Evolutionary conservation across 2,888 invertebrate species (phyloP).

Genomic region (Hofmannophila pseudospretella): DNA sequence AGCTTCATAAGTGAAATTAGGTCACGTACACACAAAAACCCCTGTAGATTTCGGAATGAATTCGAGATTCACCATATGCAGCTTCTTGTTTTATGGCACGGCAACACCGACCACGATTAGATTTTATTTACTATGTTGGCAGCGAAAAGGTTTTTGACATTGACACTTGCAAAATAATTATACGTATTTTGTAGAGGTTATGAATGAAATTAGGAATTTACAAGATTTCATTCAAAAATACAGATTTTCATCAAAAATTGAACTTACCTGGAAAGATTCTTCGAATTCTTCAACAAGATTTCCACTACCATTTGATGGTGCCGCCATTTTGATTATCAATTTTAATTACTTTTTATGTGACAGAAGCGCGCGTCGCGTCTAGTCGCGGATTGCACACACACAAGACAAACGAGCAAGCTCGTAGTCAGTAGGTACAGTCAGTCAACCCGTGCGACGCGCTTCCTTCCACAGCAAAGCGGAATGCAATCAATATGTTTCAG

Average conservation of each 20-base stretch:
- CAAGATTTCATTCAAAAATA: background rate
- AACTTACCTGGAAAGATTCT: constrained; percentile 90
- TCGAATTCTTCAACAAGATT: constrained; percentile 94
- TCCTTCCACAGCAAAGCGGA: background rate
- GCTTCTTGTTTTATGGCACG: constrained; percentile 44
- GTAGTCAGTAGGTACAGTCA: background rate
- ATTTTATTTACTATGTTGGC: constrained; percentile 54
- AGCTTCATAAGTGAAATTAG: constrained; percentile 57
- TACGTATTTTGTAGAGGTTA: constrained; percentile 42
- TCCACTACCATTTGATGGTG: constrained; percentile 89
- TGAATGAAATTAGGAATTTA: constrained; percentile 21
- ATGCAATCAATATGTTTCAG: background rate
- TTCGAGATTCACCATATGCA: constrained; percentile 49
- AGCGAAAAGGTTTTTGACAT: constrained; percentile 23
- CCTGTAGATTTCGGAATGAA: constrained; percentile 26
- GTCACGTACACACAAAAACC: constrained; percentile 68
- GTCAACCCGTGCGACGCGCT: background rate
- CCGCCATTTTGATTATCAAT: constrained; percentile 75
- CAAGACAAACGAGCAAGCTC: background rate
- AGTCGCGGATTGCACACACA: background rate
- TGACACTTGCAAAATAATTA: constrained; percentile 42
- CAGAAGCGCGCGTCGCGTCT: background rate
- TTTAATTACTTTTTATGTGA: constrained; percentile 3
- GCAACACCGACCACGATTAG: constrained; percentile 44
- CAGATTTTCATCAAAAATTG: background rate